Conservation (phyloP, 2,888 invertebrate species). For the Entomobrya proxima region DNA sequence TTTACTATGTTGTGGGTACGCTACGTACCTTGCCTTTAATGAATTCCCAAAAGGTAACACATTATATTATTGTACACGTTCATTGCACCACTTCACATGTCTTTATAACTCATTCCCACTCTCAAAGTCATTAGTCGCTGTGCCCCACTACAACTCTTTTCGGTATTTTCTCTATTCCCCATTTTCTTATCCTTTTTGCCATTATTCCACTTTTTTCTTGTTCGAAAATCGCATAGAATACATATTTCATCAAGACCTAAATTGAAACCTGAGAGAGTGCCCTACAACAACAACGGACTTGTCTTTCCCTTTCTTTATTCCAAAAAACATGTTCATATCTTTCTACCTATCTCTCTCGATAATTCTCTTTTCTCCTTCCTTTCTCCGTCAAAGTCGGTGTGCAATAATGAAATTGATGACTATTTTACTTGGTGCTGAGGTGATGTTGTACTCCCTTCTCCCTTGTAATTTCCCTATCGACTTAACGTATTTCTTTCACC, state of each 20-base stretch:
- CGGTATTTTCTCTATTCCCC: not conserved
- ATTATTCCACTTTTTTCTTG: not conserved
- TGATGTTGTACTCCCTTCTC: not conserved
- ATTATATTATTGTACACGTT: not conserved
- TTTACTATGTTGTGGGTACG: too few species aligned
- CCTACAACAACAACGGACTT: not conserved
- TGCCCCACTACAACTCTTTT: not conserved
- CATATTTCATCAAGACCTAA: slow-evolving; percentile 54
- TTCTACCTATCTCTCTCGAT: not conserved
- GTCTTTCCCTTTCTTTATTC: not conserved
- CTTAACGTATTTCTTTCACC: slow-evolving; percentile 22
- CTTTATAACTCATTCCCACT: slow-evolving; percentile 1
- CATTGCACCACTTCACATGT: not conserved
- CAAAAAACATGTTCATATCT: not conserved
- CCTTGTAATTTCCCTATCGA: slow-evolving; percentile 31
- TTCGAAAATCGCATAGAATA: slow-evolving; percentile 48
- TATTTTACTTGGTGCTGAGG: not conserved
- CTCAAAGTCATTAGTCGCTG: not conserved
- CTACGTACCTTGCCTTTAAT: too few species aligned
- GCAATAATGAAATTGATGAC: not conserved
- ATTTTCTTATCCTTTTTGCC: slow-evolving; percentile 5
- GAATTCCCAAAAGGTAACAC: too few species aligned
- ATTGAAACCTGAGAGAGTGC: slow-evolving; percentile 40
- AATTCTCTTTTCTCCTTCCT: not conserved
- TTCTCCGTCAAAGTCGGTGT: not conserved